Base-by-base conservation (phyloP, 2,797 vertebrate species). In the Neosilurus hyrtlii region DNA sequence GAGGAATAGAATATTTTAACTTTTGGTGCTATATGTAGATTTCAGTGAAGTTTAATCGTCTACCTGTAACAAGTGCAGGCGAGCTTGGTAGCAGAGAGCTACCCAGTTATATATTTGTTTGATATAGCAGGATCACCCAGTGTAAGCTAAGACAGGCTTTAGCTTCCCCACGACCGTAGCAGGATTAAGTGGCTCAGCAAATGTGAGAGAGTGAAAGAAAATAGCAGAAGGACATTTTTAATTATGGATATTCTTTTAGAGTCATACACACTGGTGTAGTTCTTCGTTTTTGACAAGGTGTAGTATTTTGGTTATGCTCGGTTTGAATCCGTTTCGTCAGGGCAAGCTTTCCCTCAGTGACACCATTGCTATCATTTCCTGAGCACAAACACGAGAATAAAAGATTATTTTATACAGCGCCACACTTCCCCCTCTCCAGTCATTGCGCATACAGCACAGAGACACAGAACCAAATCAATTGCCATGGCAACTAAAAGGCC, bases 401-500 rank as follows among this genome's bases (percentile, higher is more conserved):
- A 82, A 73, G 35, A 51, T 43, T 79, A 82, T 82, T 83, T 84
- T 73, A 85, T 80, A 79, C 81, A 79, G 63, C 67, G 49, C 78
- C 79, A 66, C 18, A 59, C 78, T 83, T 75, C 75, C 81, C 76
- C 63, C 70, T 49, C 75, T 86, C 80, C 76, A 83, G 82, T 86
- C 82, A 78, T 86, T 84, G 79, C 72, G 65, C 76, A 80, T 86
- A 71, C 86, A 87, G 86, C 85, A 84, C 24, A 63, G 82, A 89
- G 75, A 76, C 85, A 83, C 84, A 68, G 79, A 67, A 83, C 74
- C 85, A 86, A 89, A 88, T 89, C 88, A 89, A 89, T 89, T 87
- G 84, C 87, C 83, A 88, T 89, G 88, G 86, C 56, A 87, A 89
- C 88, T 86, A 88, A 87, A 89, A 88, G 87, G 88, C 86, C 87